These are phyloP conservation scores for Lycophotia porphyrea DNA, from an alignment of 2,888 invertebrate species.

Conservation along the genomic window DNA sequence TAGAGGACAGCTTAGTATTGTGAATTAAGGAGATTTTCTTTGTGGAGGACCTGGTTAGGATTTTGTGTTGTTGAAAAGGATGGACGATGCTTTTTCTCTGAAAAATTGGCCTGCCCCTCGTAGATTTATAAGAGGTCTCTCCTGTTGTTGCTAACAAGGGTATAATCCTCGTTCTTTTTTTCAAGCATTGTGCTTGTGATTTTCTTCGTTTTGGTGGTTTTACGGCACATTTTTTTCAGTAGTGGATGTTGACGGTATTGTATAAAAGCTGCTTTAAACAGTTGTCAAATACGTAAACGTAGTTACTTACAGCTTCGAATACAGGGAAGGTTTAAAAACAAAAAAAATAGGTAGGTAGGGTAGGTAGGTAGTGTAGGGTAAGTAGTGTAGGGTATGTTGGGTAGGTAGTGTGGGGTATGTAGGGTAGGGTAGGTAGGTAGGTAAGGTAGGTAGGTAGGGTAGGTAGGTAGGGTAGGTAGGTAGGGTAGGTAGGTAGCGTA, in stretches of 20 bases:
- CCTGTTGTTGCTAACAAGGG: not conserved
- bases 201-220: not conserved
- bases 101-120: not conserved
- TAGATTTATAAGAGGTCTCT: not conserved
- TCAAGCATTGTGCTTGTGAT: not conserved
- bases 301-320: not conserved
- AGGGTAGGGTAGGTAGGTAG: too few species aligned
- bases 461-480: too few species aligned
- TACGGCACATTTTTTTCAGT: not conserved
- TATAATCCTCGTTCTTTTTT: not conserved
- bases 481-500: too few species aligned
- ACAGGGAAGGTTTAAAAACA: too few species aligned
- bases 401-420: too few species aligned
- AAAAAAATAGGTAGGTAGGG: too few species aligned
- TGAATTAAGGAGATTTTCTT: slow-evolving; percentile 33
- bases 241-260: not conserved
- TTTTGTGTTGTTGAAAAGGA: not conserved
- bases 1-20: slow-evolving; percentile 26
- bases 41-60: not conserved
- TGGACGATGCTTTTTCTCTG: not conserved
- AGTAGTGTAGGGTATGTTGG: too few species aligned
- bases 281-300: not conserved
- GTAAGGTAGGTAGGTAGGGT: too few species aligned
- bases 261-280: not conserved
- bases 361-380: too few species aligned